Percentiles rank a stretch among this genome's conserved stretches.
phyloP scores from a whole-genome alignment of 2,113 vertebrate genomes.

The Paralichthys olivaceus region DNA sequence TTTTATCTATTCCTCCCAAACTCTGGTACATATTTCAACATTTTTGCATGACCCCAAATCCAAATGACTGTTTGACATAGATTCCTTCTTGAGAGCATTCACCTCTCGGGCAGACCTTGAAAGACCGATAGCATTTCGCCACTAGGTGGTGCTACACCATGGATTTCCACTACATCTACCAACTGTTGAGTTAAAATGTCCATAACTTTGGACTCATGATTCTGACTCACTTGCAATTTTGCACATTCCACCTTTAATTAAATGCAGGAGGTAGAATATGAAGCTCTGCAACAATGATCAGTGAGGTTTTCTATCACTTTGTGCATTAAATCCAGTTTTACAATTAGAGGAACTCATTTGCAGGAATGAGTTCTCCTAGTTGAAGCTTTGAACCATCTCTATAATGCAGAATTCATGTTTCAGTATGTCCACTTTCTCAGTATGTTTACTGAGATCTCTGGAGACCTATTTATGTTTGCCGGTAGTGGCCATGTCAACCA shows the following conservation, averaged over 20 bases:
- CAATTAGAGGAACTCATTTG: no score
- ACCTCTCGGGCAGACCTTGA: background rate
- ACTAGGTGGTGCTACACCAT: slow-evolving; percentile 31
- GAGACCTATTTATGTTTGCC: slow-evolving; percentile 9
- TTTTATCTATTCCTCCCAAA: background rate
- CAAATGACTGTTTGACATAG: background rate
- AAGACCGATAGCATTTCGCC: background rate
- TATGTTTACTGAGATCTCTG: slow-evolving; percentile 1
- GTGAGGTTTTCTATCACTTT: background rate
- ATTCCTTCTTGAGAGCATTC: no score
- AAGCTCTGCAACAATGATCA: background rate
- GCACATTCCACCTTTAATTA: background rate
- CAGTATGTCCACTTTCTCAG: background rate
- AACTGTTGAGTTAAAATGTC: background rate
- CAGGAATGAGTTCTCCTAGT: background rate
- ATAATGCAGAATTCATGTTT: background rate
- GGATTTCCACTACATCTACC: slow-evolving; percentile 1
- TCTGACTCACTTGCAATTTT: slow-evolving; percentile 2
- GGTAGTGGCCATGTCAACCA: slow-evolving; percentile 32
- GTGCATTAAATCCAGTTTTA: no score
- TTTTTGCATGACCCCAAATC: background rate
- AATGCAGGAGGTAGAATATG: background rate
- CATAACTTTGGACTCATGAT: background rate
- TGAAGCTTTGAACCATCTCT: no score
- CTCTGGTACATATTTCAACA: background rate